Conservation (phyloP, 2,113 vertebrate species). For the Macroglossus sobrinus region DNA sequence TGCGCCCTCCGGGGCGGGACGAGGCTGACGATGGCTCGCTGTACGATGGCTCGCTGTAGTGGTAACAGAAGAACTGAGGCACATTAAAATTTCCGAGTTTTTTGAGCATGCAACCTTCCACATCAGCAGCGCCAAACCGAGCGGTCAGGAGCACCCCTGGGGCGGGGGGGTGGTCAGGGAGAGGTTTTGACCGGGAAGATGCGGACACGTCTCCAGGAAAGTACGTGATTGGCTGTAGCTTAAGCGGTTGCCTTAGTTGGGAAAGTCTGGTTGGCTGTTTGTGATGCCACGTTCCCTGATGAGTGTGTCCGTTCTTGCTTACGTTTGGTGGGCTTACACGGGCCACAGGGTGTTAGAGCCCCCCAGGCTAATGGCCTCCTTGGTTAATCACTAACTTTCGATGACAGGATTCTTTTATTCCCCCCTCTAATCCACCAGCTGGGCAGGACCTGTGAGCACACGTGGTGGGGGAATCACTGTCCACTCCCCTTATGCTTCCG, state of each 20-base stretch:
- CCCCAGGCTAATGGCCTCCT: neutral
- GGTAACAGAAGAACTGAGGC: neutral
- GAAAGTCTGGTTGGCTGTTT: neutral
- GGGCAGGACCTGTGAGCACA: neutral
- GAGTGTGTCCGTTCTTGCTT: rapidly evolving
- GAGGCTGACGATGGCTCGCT: no score
- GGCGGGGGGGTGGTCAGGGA: no score
- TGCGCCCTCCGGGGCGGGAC: no score
- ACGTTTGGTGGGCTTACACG: neutral
- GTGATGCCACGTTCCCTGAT: rapidly evolving
- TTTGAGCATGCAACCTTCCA: rapidly evolving
- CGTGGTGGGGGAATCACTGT: rapidly evolving
- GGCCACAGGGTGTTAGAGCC: neutral
- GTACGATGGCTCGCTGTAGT: no score
- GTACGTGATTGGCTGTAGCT: neutral
- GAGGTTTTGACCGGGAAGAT: neutral
- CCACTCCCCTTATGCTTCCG: neutral
- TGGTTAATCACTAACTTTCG: neutral
- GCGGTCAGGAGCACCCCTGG: neutral
- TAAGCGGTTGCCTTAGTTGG: neutral
- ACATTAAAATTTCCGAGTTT: neutral
- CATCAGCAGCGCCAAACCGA: neutral
- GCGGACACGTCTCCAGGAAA: neutral
- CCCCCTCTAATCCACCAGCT: neutral
- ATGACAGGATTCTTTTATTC: neutral